Evolutionary conservation across 2,888 invertebrate species (phyloP).

Genomic region (Geotrupes spiniger): DNA sequence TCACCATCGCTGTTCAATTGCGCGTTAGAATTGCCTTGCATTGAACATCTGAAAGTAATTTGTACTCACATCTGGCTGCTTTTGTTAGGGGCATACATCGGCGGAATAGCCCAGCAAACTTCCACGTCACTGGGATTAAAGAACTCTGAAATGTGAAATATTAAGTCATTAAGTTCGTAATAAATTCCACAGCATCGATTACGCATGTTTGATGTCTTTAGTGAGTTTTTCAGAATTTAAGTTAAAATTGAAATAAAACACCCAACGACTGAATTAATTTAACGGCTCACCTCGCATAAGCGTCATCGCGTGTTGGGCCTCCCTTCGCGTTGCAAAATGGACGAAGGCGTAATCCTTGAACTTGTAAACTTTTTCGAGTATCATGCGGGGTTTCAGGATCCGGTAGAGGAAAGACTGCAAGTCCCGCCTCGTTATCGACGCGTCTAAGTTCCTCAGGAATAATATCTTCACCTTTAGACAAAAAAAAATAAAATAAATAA

Average conservation of each 20-base stretch:
- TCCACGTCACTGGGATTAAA: constrained; percentile 10
- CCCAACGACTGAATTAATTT: too few relatives aligned
- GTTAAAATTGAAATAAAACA: too few relatives aligned
- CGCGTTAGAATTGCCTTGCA: too few relatives aligned
- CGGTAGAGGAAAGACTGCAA: constrained; percentile 43
- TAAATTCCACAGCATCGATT: neutral
- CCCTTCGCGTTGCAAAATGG: constrained; percentile 52
- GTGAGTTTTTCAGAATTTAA: too few relatives aligned
- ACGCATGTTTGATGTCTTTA: too few relatives aligned
- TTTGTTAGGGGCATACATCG: constrained; percentile 11
- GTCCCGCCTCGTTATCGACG: constrained; percentile 54
- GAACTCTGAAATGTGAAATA: constrained; percentile 9
- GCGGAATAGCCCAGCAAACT: constrained; percentile 17
- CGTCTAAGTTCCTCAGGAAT: constrained; percentile 68
- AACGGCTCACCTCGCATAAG: constrained; percentile 39
- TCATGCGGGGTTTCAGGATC: neutral
- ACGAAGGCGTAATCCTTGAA: constrained; percentile 59
- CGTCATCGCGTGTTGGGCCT: constrained; percentile 48
- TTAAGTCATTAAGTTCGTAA: neutral
- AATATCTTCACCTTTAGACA: constrained; percentile 69
- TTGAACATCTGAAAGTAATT: too few relatives aligned
- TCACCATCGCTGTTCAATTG: too few relatives aligned
- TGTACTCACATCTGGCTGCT: too few relatives aligned
- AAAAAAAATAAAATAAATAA: too few relatives aligned
- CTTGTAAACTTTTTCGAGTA: constrained; percentile 53